phyloP scores from a whole-genome alignment of 2,888 invertebrate genomes.

The Abrostola triplasia region DNA sequence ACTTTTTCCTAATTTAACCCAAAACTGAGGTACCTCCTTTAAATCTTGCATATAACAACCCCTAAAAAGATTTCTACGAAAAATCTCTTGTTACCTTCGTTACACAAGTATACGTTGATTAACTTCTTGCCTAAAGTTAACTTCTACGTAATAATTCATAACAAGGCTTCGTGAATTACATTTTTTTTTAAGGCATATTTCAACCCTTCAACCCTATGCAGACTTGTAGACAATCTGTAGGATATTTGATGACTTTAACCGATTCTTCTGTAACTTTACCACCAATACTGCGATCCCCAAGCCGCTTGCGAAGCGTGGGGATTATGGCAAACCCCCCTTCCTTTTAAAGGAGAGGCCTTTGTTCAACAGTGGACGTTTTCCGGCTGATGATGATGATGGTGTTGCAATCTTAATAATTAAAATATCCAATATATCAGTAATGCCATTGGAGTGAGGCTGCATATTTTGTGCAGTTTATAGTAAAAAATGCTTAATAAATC shows the following conservation, averaged over 20 bases:
- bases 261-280: too few relatives aligned
- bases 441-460: background rate
- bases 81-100: slow-evolving; percentile 43
- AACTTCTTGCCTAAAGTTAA: slow-evolving; percentile 53
- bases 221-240: too few relatives aligned
- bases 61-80: slow-evolving; percentile 37
- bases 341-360: too few relatives aligned
- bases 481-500: background rate
- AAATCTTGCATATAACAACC: slow-evolving; percentile 60
- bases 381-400: too few relatives aligned
- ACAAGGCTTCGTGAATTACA: slow-evolving; percentile 6
- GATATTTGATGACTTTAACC: too few relatives aligned
- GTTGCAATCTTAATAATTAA: too few relatives aligned
- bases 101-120: slow-evolving; percentile 49
- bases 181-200: background rate
- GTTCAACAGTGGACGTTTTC: too few relatives aligned
- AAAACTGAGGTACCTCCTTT: slow-evolving; percentile 60
- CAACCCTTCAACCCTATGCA: slow-evolving; percentile 2
- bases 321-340: too few relatives aligned
- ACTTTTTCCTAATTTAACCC: slow-evolving; percentile 63
- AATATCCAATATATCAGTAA: too few relatives aligned
- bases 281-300: too few relatives aligned
- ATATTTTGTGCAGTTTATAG: too few relatives aligned
- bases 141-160: slow-evolving; percentile 42
- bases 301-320: too few relatives aligned